Percentiles rank a stretch among this genome's conserved stretches.
Evolutionary conservation across 2,888 invertebrate species (phyloP).

Genomic region (Mimumesa dahlbomi): DNA sequence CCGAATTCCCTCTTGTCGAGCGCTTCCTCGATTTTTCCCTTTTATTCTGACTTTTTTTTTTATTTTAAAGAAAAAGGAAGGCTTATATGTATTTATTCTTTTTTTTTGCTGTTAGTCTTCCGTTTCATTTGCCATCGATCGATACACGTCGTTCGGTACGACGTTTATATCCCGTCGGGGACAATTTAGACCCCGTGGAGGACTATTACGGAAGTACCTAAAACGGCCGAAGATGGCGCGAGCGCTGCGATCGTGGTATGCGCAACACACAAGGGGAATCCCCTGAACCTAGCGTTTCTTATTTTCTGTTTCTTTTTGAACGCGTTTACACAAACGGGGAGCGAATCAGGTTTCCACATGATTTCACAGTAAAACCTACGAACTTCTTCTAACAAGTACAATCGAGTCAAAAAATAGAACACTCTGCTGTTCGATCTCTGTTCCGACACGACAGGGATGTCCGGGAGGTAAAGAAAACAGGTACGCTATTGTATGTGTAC

Average conservation of each 20-base stretch:
- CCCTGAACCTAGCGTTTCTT: not conserved
- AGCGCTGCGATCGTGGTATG: constrained; percentile 18
- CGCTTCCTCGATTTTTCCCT: constrained; percentile 4
- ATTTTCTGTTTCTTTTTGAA: too few relatives aligned
- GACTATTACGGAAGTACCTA: constrained; percentile 21
- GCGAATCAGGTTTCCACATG: constrained; percentile 28
- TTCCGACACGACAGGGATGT: constrained; percentile 40
- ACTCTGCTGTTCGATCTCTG: constrained; percentile 47
- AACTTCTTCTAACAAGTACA: constrained; percentile 56
- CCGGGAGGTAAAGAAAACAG: constrained; percentile 55
- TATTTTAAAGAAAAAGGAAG: too few relatives aligned
- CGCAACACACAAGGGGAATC: constrained; percentile 18
- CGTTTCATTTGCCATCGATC: constrained; percentile 1
- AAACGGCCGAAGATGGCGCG: constrained; percentile 18
- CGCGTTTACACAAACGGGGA: constrained; percentile 10
- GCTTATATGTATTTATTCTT: not conserved
- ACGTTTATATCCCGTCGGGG: not conserved
- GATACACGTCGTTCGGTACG: not conserved
- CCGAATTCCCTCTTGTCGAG: constrained; percentile 19
- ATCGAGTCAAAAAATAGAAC: constrained; percentile 69
- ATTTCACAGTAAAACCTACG: constrained; percentile 47
- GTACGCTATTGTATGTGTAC: constrained; percentile 44
- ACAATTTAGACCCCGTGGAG: not conserved
- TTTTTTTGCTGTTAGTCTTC: not conserved
- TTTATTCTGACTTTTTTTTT: too few relatives aligned